Evolutionary conservation across 2,888 invertebrate species (phyloP).

Genomic region (Iphiclides podalirius): DNA sequence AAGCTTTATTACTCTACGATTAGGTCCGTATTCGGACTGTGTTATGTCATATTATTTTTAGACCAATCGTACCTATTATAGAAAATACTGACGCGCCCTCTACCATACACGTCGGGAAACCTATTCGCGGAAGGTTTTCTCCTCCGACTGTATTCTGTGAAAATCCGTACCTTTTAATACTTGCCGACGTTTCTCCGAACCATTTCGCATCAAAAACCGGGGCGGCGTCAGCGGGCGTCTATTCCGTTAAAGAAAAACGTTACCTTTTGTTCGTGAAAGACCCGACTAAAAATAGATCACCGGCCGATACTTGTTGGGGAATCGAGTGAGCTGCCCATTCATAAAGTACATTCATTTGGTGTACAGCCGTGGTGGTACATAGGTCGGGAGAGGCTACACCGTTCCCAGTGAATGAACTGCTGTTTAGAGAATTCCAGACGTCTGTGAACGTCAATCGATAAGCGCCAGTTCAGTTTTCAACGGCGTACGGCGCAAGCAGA

Average conservation of each 20-base stretch:
- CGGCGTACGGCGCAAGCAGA: conserved; percentile 10
- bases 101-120: conserved; percentile 72
- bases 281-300: conserved; percentile 61
- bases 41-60: conserved; percentile 61
- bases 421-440: conserved; percentile 24
- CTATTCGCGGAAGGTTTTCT: conserved; percentile 65
- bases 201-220: conserved; percentile 36
- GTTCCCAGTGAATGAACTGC: conserved; percentile 42
- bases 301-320: conserved; percentile 49
- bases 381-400: conserved; percentile 39
- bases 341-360: conserved; percentile 68
- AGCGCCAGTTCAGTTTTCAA: background rate
- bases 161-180: conserved; percentile 53
- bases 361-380: conserved; percentile 57
- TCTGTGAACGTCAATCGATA: conserved; percentile 34
- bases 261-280: conserved; percentile 33
- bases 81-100: conserved; percentile 70
- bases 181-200: conserved; percentile 31
- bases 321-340: conserved; percentile 63
- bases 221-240: conserved; percentile 38
- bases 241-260: conserved; percentile 18
- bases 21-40: conserved; percentile 30
- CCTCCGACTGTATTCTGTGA: conserved; percentile 59
- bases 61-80: conserved; percentile 67
- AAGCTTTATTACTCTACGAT: conserved; percentile 25